Conservation (phyloP, 1,140 invertebrate genomes). For the Ceratina calcarata region DNA sequence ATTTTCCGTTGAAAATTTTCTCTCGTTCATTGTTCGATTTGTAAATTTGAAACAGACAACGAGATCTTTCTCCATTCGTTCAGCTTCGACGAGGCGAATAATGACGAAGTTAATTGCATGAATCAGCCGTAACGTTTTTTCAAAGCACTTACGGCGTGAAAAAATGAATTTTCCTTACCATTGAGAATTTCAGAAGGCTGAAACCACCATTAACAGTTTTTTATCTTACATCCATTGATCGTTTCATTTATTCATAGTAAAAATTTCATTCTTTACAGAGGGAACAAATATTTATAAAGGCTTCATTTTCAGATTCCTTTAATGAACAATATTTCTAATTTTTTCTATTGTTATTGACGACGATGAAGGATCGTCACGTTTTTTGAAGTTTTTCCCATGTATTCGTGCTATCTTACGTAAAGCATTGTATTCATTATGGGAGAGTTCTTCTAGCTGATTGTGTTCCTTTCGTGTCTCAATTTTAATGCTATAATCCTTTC, state of each 20-base stretch:
- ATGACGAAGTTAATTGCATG: constrained; percentile 36
- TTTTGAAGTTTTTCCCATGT: constrained; percentile 41
- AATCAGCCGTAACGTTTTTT: constrained; percentile 38
- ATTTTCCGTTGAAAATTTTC: no score
- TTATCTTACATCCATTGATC: not conserved
- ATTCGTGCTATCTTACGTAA: constrained; percentile 35
- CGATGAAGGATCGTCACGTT: constrained; percentile 10
- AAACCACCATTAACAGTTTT: not conserved
- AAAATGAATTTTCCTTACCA: constrained; percentile 18
- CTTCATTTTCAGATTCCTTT: not conserved
- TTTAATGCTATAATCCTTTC: constrained; percentile 42
- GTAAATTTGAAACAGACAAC: constrained; percentile 17
- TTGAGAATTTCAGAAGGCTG: constrained; percentile 12
- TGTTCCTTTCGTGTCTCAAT: constrained; percentile 44
- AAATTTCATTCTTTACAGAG: not conserved
- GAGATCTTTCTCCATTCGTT: constrained; percentile 29
- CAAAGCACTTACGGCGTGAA: constrained; percentile 10
- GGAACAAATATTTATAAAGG: not conserved
- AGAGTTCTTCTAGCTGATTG: constrained; percentile 38
- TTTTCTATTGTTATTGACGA: not conserved
- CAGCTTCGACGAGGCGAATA: constrained; percentile 30
- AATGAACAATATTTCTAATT: not conserved
- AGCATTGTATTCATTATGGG: constrained; percentile 48
- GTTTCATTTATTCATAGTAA: not conserved
- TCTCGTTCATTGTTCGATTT: constrained; percentile 1